Evolutionary conservation across 1,140 invertebrate species (phyloP).

Genomic region (Saccostrea glomerata): DNA sequence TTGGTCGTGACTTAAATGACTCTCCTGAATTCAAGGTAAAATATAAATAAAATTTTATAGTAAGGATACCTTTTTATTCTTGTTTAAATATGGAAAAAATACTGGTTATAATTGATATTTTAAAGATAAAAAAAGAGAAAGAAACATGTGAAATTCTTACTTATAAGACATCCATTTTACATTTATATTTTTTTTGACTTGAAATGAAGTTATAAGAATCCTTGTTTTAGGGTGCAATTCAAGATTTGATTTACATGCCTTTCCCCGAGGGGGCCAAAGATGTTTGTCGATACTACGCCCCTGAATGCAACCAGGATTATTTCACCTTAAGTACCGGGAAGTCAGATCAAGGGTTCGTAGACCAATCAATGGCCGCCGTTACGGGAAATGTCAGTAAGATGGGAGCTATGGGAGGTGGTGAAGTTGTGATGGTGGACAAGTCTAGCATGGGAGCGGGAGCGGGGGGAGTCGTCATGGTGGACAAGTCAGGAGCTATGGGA

Average conservation of each 20-base stretch:
- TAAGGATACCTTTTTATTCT: no score
- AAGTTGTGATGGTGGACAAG: not conserved
- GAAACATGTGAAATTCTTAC: no score
- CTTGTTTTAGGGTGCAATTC: slow-evolving; percentile 7
- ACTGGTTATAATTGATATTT: no score
- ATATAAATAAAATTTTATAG: not conserved
- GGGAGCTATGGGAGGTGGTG: not conserved
- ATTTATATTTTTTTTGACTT: no score
- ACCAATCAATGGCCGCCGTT: not conserved
- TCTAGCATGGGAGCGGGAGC: not conserved
- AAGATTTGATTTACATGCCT: slow-evolving; percentile 26
- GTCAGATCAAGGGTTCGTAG: not conserved
- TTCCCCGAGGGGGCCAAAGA: not conserved
- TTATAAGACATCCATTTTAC: no score
- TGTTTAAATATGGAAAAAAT: no score
- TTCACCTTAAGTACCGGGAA: not conserved
- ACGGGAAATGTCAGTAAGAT: not conserved
- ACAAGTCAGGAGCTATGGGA: slow-evolving; percentile 27
- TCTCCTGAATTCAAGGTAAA: slow-evolving; percentile 38
- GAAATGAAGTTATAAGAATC: no score
- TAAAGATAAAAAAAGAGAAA: no score
- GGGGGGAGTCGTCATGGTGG: not conserved
- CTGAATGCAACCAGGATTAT: slow-evolving; percentile 15
- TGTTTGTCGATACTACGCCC: slow-evolving; percentile 5
- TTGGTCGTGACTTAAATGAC: slow-evolving; percentile 44